Evolutionary conservation across 2,113 vertebrate species (phyloP).

Genomic region (Peromyscus polionotus): DNA sequence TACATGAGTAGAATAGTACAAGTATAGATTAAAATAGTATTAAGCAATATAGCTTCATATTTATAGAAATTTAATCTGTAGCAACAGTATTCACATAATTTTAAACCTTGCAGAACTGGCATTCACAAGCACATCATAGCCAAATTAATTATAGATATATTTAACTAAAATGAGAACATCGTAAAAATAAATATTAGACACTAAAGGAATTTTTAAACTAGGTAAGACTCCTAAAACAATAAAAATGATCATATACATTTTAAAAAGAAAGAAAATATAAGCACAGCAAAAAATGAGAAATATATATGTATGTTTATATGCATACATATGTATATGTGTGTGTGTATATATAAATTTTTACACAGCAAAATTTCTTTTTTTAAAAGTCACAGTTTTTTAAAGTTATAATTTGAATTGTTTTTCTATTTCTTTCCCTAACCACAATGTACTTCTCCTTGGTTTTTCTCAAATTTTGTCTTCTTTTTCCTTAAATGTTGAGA

Average conservation of each 20-base stretch:
- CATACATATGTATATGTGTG: background rate
- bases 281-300: background rate
- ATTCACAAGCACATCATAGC: background rate
- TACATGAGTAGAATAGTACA: background rate
- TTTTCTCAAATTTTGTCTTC: too few relatives aligned
- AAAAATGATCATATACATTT: background rate
- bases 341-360: background rate
- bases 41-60: background rate
- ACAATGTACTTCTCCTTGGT: background rate
- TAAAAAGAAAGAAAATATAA: background rate
- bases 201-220: background rate
- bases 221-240: background rate
- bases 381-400: background rate
- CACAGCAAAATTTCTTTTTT: background rate
- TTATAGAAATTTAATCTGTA: background rate
- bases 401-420: background rate
- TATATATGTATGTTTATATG: fast-evolving
- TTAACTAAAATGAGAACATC: background rate
- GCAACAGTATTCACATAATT: background rate
- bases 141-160: background rate
- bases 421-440: background rate
- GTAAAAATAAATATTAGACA: background rate
- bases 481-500: background rate
- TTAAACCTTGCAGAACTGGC: background rate
- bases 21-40: background rate